These are phyloP conservation scores for Drosophila demipolita DNA, from an alignment of 2,888 invertebrate species.

Conservation along the genomic window DNA sequence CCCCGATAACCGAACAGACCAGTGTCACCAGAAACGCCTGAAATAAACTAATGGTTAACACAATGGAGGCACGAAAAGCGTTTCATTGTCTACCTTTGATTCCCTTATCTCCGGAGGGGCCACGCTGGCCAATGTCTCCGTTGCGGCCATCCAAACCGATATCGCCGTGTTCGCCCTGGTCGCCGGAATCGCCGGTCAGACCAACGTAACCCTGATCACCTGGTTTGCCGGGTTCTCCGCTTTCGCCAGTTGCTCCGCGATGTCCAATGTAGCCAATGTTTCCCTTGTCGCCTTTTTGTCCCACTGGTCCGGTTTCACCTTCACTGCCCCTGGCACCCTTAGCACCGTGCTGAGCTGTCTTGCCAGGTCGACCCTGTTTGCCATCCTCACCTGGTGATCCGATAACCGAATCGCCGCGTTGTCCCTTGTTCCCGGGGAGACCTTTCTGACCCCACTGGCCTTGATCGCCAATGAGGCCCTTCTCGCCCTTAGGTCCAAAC, in stretches of 20 bases:
- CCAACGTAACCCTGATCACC: conserved; percentile 75
- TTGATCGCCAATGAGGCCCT: conserved; percentile 86
- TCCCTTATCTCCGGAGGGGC: conserved; percentile 83
- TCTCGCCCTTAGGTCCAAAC: conserved; percentile 86
- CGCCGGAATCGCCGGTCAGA: conserved; percentile 79
- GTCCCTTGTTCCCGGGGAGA: conserved; percentile 86
- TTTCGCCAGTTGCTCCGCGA: conserved; percentile 85
- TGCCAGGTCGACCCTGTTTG: conserved; percentile 84
- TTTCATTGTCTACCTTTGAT: conserved; percentile 70
- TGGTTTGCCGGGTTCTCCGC: conserved; percentile 79
- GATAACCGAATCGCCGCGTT: conserved; percentile 83
- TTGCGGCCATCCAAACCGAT: conserved; percentile 86
- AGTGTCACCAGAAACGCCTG: conserved; percentile 76
- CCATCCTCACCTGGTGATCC: conserved; percentile 84
- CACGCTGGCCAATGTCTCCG: conserved; percentile 83
- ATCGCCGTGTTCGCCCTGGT: conserved; percentile 86
- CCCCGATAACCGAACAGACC: conserved; percentile 80
- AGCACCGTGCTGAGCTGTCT: conserved; percentile 80
- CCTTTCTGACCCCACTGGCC: conserved; percentile 87
- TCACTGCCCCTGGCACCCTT: conserved; percentile 85
- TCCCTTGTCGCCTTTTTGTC: conserved; percentile 85
- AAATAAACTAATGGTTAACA: background rate
- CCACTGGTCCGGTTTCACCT: conserved; percentile 82
- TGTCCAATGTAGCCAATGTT: conserved; percentile 85
- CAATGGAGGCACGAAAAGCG: no score